Percentiles rank a stretch among this genome's conserved stretches.
phyloP scores from a whole-genome alignment of 2,797 vertebrate species.

The Arremon brunneinucha region DNA sequence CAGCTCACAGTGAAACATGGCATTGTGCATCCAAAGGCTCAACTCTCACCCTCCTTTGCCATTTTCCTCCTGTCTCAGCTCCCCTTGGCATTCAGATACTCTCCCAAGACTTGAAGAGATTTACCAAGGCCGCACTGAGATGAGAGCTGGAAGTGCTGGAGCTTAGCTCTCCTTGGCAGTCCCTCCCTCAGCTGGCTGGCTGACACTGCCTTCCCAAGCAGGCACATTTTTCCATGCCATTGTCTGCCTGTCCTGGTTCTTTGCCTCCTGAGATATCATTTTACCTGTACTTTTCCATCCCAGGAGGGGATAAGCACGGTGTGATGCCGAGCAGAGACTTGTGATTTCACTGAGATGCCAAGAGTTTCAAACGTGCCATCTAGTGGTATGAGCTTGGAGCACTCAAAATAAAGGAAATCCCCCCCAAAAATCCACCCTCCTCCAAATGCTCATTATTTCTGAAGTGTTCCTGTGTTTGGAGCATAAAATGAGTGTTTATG shows the following conservation, averaged over 20 bases:
- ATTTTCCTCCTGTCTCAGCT: neutral
- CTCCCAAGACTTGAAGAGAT: neutral
- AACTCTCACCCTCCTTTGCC: neutral
- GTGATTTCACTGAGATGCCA: neutral
- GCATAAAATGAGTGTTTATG: neutral
- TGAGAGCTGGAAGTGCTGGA: neutral
- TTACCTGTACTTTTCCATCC: constrained; percentile 53
- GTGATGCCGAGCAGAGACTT: neutral
- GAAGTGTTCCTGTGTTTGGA: neutral
- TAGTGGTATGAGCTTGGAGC: neutral
- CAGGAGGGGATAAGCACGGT: neutral
- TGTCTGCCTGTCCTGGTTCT: neutral
- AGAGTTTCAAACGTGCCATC: constrained; percentile 38
- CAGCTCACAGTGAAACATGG: rapidly evolving
- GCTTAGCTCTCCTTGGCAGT: neutral
- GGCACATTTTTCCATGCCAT: neutral
- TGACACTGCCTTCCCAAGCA: rapidly evolving
- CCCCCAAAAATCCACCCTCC: neutral
- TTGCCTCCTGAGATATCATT: neutral
- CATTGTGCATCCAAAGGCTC: rapidly evolving
- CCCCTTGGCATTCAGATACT: neutral
- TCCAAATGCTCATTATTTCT: neutral
- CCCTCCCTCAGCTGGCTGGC: neutral
- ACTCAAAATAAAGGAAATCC: neutral
- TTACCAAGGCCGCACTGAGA: no score